Evolutionary conservation across 2,888 invertebrate genomes (phyloP).

Genomic region (Papilio demoleus): DNA sequence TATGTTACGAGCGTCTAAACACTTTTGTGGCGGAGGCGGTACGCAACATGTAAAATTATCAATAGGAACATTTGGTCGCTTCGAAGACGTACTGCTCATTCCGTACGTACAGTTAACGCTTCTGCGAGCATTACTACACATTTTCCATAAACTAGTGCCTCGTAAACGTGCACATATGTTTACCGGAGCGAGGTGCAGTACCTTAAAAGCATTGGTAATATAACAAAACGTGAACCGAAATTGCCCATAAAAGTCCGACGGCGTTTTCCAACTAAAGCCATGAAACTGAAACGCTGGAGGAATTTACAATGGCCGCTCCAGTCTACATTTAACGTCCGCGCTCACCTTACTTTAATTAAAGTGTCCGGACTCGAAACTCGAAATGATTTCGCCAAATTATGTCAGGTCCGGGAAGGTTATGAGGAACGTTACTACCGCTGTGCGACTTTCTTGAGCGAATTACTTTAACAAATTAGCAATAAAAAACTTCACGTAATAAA

Average conservation of each 20-base stretch:
- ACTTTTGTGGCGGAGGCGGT: constrained; percentile 40
- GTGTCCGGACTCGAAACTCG: constrained; percentile 57
- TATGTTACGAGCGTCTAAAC: constrained; percentile 16
- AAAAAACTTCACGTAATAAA: background rate
- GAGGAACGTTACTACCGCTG: background rate
- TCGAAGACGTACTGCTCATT: constrained; percentile 49
- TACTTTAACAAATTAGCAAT: background rate
- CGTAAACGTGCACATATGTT: constrained; percentile 81
- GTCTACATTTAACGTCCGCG: constrained; percentile 80
- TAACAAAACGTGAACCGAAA: constrained; percentile 85
- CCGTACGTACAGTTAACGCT: constrained; percentile 57
- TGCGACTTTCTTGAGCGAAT: constrained; percentile 17
- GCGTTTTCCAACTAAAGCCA: constrained; percentile 83
- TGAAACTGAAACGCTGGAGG: constrained; percentile 81
- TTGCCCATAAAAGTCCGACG: constrained; percentile 83
- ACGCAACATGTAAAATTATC: constrained; percentile 45
- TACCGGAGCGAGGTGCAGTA: constrained; percentile 79
- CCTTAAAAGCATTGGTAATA: constrained; percentile 84
- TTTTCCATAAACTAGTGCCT: constrained; percentile 77
- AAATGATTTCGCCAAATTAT: constrained; percentile 37
- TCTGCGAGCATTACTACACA: constrained; percentile 69
- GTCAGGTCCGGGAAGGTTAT: constrained; percentile 25
- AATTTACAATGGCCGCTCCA: constrained; percentile 80
- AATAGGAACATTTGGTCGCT: constrained; percentile 58
- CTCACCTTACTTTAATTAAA: constrained; percentile 81